A percentile compares a stretch with the other conserved stretches of the same genome.
Evolutionary conservation across 2,113 vertebrate species (phyloP).

Genomic region (Myxocyprinus asiaticus): DNA sequence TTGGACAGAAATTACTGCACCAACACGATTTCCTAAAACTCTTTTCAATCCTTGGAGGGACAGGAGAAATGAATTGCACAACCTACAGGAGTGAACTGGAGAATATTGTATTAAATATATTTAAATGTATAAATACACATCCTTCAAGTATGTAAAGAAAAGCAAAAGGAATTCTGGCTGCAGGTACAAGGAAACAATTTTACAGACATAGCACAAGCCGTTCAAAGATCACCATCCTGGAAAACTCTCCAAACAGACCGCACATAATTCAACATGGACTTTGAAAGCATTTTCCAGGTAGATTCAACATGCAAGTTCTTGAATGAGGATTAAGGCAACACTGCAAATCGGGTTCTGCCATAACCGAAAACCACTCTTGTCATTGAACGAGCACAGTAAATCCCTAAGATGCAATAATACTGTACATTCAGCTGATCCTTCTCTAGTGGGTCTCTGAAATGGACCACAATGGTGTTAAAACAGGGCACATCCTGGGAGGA

Average conservation of each 20-base stretch:
- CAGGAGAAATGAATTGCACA: constrained; percentile 51
- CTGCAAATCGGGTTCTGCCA: too few relatives aligned
- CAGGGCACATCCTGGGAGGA: neutral
- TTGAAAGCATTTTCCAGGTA: constrained; percentile 28
- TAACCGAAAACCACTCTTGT: constrained; percentile 27
- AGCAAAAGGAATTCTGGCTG: constrained; percentile 34
- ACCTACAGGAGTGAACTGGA: constrained; percentile 44
- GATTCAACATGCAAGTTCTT: constrained; percentile 40
- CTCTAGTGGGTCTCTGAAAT: neutral
- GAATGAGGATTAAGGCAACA: constrained; percentile 52
- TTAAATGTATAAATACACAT: constrained; percentile 49
- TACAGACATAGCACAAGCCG: constrained; percentile 27
- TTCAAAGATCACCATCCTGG: neutral
- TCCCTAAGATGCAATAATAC: constrained; percentile 50
- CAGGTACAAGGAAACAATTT: constrained; percentile 31
- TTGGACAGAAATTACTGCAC: constrained; percentile 50
- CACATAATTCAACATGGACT: neutral
- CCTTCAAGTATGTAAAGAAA: constrained; percentile 56
- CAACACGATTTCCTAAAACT: constrained; percentile 49
- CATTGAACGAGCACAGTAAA: constrained; percentile 42
- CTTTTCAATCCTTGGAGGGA: constrained; percentile 42
- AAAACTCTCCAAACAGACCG: neutral
- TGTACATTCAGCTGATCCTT: constrained; percentile 54
- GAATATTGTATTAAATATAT: constrained; percentile 33
- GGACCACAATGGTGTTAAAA: neutral